phyloP scores from a whole-genome alignment of 2,113 vertebrate species.

The Chaetura pelagica region DNA sequence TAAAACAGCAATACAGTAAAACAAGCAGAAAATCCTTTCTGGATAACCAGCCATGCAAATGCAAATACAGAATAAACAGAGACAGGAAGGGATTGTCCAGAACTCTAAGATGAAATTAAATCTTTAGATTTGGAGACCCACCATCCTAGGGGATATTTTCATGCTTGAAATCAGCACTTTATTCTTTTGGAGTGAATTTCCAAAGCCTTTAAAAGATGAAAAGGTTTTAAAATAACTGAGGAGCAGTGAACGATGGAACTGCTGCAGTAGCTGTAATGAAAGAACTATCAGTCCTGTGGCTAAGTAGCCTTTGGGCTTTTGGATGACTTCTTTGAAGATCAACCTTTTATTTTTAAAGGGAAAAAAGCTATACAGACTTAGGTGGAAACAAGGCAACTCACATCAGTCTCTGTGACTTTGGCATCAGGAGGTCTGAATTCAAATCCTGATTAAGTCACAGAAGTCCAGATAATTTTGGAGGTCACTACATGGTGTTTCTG shows the following conservation, averaged over 20 bases:
- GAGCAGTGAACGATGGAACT: not conserved
- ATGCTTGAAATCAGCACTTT: not conserved
- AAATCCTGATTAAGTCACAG: not conserved
- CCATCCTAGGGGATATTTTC: not conserved
- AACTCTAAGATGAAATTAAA: not conserved
- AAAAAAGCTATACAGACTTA: not conserved
- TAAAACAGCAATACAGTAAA: not conserved
- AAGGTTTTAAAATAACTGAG: slow-evolving; percentile 12
- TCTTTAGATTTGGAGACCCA: not conserved
- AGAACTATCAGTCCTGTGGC: not conserved
- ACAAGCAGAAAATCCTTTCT: not conserved
- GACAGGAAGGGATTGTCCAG: not conserved
- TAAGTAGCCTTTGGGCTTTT: slow-evolving; percentile 18
- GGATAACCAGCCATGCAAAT: not conserved
- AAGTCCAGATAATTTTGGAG: not conserved
- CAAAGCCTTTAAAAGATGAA: slow-evolving; percentile 12
- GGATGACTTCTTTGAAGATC: not conserved
- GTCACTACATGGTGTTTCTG: not conserved
- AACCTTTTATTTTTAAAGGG: not conserved
- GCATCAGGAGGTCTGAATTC: not conserved
- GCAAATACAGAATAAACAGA: slow-evolving; percentile 9
- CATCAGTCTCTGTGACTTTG: not conserved
- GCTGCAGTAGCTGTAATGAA: not conserved
- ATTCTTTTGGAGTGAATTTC: slow-evolving; percentile 9
- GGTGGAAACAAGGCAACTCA: not conserved